Evolutionary conservation across 1,140 invertebrate species (phyloP).

Genomic region (Atta cephalotes): DNA sequence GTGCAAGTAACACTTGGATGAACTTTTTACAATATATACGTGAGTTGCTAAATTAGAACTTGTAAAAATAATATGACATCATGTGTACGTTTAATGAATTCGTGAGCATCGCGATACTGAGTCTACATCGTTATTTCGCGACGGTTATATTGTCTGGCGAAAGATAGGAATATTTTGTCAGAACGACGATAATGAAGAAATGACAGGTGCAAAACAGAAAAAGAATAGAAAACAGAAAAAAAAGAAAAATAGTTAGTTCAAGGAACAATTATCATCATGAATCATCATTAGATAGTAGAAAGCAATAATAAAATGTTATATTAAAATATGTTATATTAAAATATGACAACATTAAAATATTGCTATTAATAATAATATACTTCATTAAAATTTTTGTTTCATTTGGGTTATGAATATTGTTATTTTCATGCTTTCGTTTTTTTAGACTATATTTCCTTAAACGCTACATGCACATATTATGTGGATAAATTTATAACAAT

Average conservation of each 20-base stretch:
- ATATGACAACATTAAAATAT: too few relatives aligned
- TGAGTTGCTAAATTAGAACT: constrained; percentile 20
- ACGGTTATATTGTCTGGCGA: background rate
- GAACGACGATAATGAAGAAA: background rate
- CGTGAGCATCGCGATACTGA: constrained; percentile 11
- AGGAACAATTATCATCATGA: background rate
- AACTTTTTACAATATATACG: constrained; percentile 55
- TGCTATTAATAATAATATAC: too few relatives aligned
- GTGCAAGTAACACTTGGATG: constrained; percentile 6
- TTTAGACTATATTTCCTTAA: background rate
- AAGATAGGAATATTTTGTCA: constrained; percentile 6
- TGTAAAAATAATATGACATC: constrained; percentile 37
- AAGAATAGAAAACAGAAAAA: background rate
- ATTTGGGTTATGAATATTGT: background rate
- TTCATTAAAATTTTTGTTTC: background rate
- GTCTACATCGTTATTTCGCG: constrained; percentile 18
- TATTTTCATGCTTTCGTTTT: background rate
- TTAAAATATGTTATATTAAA: background rate
- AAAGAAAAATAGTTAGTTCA: background rate
- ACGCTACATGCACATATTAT: background rate
- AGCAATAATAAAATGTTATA: constrained; percentile 5
- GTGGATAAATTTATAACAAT: background rate
- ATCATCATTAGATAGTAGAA: background rate
- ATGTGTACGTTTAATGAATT: constrained; percentile 33
- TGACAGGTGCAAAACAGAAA: background rate